phyloP scores from a whole-genome alignment of 2,888 invertebrate species.

The Lithophane semibrunnea region DNA sequence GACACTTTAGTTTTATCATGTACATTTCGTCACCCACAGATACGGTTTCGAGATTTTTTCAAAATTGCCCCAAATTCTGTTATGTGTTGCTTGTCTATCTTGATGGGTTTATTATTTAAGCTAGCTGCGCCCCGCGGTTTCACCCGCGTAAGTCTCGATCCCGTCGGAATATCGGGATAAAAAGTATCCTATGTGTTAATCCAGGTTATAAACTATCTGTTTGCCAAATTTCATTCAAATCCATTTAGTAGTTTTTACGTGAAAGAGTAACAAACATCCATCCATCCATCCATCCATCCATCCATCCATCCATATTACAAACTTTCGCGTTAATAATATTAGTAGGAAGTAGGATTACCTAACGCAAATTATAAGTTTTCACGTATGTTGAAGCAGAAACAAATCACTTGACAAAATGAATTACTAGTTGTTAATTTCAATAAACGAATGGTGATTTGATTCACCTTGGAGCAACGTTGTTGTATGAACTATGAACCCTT shows the following conservation, averaged over 20 bases:
- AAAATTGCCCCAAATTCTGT: neutral
- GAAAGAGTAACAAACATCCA: too few relatives aligned
- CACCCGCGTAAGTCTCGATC: too few relatives aligned
- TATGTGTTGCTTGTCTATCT: neutral
- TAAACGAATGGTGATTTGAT: neutral
- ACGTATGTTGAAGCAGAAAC: neutral
- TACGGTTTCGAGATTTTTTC: neutral
- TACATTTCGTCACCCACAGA: slow-evolving; percentile 68
- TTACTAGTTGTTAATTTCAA: neutral
- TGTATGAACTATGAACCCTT: neutral
- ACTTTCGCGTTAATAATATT: too few relatives aligned
- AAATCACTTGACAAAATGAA: neutral
- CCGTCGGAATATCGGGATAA: too few relatives aligned
- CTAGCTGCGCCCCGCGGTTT: too few relatives aligned
- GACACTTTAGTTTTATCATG: slow-evolving; percentile 70
- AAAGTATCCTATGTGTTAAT: too few relatives aligned
- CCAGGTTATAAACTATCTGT: too few relatives aligned
- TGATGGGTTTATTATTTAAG: neutral
- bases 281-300: too few relatives aligned
- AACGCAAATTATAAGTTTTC: neutral
- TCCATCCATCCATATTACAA: too few relatives aligned
- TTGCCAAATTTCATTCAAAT: too few relatives aligned
- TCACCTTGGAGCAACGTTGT: neutral
- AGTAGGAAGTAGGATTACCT: too few relatives aligned
- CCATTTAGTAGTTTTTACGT: too few relatives aligned